Percentiles rank a stretch among this genome's conserved stretches.
Evolutionary conservation across 2,888 invertebrate species (phyloP).

Genomic region (Ethmia dodecea): DNA sequence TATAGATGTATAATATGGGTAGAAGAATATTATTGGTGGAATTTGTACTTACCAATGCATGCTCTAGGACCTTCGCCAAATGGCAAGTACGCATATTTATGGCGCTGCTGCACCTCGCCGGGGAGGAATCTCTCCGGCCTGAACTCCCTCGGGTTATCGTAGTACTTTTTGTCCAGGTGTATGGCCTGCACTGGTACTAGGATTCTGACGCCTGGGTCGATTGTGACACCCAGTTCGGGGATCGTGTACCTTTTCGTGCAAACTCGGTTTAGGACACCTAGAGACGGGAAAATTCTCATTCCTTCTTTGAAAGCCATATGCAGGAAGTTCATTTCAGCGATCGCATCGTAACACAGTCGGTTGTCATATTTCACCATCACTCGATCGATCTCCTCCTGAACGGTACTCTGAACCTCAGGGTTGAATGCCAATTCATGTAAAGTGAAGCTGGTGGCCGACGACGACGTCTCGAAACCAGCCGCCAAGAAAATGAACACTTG

Average conservation of each 20-base stretch:
- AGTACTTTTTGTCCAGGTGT: constrained; percentile 29
- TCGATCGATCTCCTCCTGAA: constrained; percentile 38
- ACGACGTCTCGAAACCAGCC: constrained; percentile 37
- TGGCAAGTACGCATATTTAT: constrained; percentile 24
- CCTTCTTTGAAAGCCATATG: constrained; percentile 34
- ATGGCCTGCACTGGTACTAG: constrained; percentile 27
- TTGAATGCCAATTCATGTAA: constrained; percentile 41
- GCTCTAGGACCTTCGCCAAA: constrained; percentile 30
- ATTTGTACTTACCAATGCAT: constrained; percentile 22
- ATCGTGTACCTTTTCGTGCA: constrained; percentile 23
- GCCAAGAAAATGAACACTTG: constrained; percentile 19
- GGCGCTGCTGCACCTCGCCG: constrained; percentile 13
- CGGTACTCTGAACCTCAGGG: constrained; percentile 35
- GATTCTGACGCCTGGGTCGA: constrained; percentile 25
- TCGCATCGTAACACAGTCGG: constrained; percentile 32
- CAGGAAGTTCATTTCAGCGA: constrained; percentile 34
- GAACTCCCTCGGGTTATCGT: constrained; percentile 26
- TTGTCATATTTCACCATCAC: constrained; percentile 26
- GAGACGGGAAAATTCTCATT: constrained; percentile 26
- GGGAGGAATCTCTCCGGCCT: constrained; percentile 27
- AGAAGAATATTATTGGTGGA: background rate
- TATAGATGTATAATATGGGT: no score
- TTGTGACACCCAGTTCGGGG: constrained; percentile 23
- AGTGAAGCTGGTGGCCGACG: constrained; percentile 39
- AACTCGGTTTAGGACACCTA: constrained; percentile 21